Conservation (phyloP, 2,113 vertebrate species). For the Fukomys damarensis region DNA sequence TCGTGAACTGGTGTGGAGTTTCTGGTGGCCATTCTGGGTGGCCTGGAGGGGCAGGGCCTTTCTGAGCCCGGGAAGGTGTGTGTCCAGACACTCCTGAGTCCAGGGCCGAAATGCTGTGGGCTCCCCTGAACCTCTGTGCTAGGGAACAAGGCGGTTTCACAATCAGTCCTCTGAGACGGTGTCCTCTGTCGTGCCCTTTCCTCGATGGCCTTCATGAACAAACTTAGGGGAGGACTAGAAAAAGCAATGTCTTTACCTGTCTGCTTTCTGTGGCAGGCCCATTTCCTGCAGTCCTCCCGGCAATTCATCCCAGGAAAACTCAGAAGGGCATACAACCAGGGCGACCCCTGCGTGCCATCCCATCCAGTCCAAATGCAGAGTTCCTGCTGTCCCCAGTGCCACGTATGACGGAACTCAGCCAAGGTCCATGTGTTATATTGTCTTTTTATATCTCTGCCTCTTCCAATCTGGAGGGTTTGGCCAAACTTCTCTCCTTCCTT, state of each 20-base stretch:
- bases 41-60: background rate
- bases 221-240: too few species aligned
- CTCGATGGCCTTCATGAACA: background rate
- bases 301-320: too few species aligned
- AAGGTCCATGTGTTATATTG: fast-evolving
- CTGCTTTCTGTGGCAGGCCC: too few species aligned
- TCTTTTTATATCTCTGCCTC: background rate
- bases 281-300: fast-evolving
- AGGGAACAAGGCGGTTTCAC: background rate
- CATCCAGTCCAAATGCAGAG: fast-evolving
- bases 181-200: too few species aligned
- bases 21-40: too few species aligned
- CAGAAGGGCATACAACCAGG: too few species aligned
- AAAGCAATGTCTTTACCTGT: too few species aligned
- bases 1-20: fast-evolving
- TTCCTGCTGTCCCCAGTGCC: background rate
- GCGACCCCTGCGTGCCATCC: fast-evolving
- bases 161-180: background rate
- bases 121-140: background rate
- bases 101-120: too few species aligned
- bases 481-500: background rate
- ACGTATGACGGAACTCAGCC: background rate
- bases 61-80: background rate
- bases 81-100: too few species aligned
- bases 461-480: background rate